Evolutionary conservation across 2,797 vertebrate species (phyloP), one percentile per base, ranked within the genome.

Genomic region (Myripristis murdjan): DNA sequence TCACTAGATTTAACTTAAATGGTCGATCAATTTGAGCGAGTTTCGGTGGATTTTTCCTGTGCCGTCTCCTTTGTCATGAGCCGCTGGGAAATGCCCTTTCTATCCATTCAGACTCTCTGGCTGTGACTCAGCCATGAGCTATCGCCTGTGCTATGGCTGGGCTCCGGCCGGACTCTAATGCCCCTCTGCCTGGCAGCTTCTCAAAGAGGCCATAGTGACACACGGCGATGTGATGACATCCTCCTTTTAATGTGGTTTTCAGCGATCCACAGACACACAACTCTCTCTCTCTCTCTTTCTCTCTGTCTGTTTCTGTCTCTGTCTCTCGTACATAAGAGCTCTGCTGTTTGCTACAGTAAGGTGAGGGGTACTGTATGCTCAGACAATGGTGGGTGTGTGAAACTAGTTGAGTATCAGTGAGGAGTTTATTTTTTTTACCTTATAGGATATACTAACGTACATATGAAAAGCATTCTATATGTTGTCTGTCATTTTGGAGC

Each of bases 331-430:
- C 49, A 63, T 51, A 28, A 77, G 66, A 56, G 58, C 20, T 18
- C 1, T 49, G 54, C 73, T 80, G 67, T 79, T 57, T 22, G 24
- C 26, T 22, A n/a, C 12, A 51, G 48, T n/a, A 59, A 72, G 55
- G 31, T 55, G 35, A 75, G 53, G 33, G 22, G 60, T 39, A 22
- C 16, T 44, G 18, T 22, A 15, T 6, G 20, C 33, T 56, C 23
- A 67, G 49, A 83, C 82, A 83, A 74, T 64, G 58, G 57, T 84
- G 70, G 79, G 49, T 69, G 14, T 11, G 2, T 63, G 44, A 47
- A 63, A 65, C 60, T 62, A 56, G 55, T n/a, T 23, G 56, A 67
- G 53, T 14, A 8, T 23, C 49, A 35, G 14, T 57, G 54, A 35
- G 62, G 61, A 23, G 54, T 37, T 65, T 14, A 7, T 6, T 24